Conservation (phyloP, 2,888 invertebrate genomes). For the Hydraecia micacea region DNA sequence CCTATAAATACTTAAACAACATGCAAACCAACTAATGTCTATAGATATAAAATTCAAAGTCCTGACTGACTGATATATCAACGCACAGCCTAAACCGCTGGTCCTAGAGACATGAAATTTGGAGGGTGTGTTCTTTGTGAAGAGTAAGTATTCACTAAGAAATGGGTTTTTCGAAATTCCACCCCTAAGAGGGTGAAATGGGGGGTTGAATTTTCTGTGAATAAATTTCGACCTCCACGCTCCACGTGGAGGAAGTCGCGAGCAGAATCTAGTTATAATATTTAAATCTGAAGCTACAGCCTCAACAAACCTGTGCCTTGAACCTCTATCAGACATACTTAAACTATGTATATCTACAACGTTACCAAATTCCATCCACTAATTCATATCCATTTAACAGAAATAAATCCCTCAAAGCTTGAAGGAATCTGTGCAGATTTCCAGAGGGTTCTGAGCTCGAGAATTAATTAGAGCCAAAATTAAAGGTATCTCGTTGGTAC, state of each 20-base stretch:
- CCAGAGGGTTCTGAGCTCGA: slow-evolving; percentile 60
- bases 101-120: too few species aligned
- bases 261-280: background rate
- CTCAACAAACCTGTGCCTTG: background rate
- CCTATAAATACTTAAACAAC: background rate
- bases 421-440: slow-evolving; percentile 59
- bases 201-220: too few species aligned
- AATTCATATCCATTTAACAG: slow-evolving; percentile 58
- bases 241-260: too few species aligned
- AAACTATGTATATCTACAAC: background rate
- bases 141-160: too few species aligned
- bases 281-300: background rate
- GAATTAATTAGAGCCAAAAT: slow-evolving; percentile 78
- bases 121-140: too few species aligned
- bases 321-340: background rate
- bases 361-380: slow-evolving; percentile 31
- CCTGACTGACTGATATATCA: too few species aligned
- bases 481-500: slow-evolving; percentile 79
- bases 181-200: too few species aligned
- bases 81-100: too few species aligned
- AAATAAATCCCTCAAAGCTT: slow-evolving; percentile 53
- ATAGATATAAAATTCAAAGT: too few species aligned
- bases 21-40: background rate
- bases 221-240: too few species aligned
- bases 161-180: too few species aligned